Conservation (phyloP, 2,113 vertebrate species). For the Sula dactylatra region DNA sequence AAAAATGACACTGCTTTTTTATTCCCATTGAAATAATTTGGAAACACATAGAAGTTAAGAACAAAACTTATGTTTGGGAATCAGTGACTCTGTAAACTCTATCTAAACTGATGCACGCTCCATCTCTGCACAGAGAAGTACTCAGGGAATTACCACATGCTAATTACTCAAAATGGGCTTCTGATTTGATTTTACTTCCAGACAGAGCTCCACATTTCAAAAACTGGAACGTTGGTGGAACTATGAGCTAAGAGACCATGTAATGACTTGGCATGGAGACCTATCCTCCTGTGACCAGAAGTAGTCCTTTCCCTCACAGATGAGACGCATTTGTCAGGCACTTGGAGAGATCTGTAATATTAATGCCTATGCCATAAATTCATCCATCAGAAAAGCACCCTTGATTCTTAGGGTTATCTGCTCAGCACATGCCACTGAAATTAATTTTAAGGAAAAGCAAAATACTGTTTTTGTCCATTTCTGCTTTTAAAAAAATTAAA, state of each 20-base stretch:
- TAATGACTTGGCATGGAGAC: constrained; percentile 41
- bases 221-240: not conserved
- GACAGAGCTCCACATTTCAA: constrained; percentile 2
- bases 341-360: not conserved
- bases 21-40: not conserved
- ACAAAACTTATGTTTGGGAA: not conserved
- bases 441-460: not conserved
- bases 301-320: not conserved
- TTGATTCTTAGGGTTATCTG: not conserved
- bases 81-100: not conserved
- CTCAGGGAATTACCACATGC: constrained; percentile 8
- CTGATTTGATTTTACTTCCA: constrained; percentile 32
- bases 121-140: not conserved
- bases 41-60: not conserved
- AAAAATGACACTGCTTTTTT: not conserved
- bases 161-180: constrained; percentile 19
- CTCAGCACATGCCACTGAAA: not conserved
- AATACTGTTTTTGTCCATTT: not conserved
- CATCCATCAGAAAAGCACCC: not conserved
- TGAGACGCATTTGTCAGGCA: not conserved
- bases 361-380: not conserved
- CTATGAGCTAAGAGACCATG: constrained; percentile 33
- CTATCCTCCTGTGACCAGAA: not conserved
- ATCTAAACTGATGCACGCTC: not conserved
- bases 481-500: not conserved